These are phyloP conservation scores for Agrochola macilenta DNA, from an alignment of 2,888 invertebrate species.

Conservation along the genomic window DNA sequence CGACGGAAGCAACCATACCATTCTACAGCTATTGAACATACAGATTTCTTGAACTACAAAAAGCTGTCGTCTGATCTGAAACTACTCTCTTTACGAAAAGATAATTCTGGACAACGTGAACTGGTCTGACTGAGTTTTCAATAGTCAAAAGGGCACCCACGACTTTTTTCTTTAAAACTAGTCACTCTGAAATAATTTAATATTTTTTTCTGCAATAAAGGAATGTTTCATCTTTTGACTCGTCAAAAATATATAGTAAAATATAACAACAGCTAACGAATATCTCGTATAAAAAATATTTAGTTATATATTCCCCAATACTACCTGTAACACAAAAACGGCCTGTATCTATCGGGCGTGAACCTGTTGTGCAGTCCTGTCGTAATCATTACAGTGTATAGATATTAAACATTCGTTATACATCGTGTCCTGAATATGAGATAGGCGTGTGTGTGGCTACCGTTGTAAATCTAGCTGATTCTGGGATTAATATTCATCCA, in stretches of 20 bases:
- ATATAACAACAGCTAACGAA: background rate
- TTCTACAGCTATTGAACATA: background rate
- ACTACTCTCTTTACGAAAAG: background rate
- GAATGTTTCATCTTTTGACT: too few relatives aligned
- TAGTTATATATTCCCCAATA: constrained; percentile 7
- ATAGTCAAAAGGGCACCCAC: background rate
- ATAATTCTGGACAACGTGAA: background rate
- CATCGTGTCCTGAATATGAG: constrained; percentile 37
- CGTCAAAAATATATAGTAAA: too few relatives aligned
- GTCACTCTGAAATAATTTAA: too few relatives aligned
- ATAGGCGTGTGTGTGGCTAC: background rate
- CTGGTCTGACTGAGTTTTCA: background rate
- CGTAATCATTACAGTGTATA: constrained; percentile 37
- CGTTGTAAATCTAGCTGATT: background rate
- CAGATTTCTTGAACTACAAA: background rate
- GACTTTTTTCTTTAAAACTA: too few relatives aligned
- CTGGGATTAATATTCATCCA: background rate
- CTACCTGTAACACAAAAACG: constrained; percentile 5
- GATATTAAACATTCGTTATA: constrained; percentile 45
- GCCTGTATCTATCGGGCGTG: constrained; percentile 25
- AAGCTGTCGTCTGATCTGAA: background rate
- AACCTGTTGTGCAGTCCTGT: constrained; percentile 36
- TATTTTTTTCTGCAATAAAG: too few relatives aligned
- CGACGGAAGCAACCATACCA: background rate
- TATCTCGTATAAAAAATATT: background rate